Evolutionary conservation across 1,140 invertebrate genomes (phyloP).

Genomic region (Trichoplusia ni): DNA sequence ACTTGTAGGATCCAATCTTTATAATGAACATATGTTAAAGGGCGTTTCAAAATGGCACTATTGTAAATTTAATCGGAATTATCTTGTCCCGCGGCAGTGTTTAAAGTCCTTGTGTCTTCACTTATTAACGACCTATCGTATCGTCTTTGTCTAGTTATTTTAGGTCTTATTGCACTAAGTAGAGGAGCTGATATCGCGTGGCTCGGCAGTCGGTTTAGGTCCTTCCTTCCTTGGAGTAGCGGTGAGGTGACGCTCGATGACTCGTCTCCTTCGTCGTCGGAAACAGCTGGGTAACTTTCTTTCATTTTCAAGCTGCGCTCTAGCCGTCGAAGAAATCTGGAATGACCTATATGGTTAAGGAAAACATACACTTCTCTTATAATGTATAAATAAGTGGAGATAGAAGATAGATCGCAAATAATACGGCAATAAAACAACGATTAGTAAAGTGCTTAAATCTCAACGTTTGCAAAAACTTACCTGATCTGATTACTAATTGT

Average conservation of each 20-base stretch:
- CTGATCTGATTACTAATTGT: conserved; percentile 88
- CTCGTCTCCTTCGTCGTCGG: conserved; percentile 82
- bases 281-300: conserved; percentile 81
- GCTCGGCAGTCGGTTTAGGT: conserved; percentile 72
- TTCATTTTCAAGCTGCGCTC: conserved; percentile 84
- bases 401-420: neutral
- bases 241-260: conserved; percentile 83
- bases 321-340: conserved; percentile 80
- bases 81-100: conserved; percentile 61
- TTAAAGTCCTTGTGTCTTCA: conserved; percentile 73
- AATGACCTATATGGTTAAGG: conserved; percentile 31
- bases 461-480: conserved; percentile 54
- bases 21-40: too few species aligned
- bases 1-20: too few species aligned
- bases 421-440: neutral
- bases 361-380: conserved; percentile 16
- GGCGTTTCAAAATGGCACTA: conserved; percentile 19
- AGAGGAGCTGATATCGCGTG: conserved; percentile 69
- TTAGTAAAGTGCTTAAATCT: neutral
- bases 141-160: conserved; percentile 69
- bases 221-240: conserved; percentile 79
- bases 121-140: conserved; percentile 68
- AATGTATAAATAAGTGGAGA: neutral
- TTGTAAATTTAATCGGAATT: conserved; percentile 62
- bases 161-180: conserved; percentile 59